phyloP scores from a whole-genome alignment of 2,888 invertebrate species.

The Drosophila mulleri region DNA sequence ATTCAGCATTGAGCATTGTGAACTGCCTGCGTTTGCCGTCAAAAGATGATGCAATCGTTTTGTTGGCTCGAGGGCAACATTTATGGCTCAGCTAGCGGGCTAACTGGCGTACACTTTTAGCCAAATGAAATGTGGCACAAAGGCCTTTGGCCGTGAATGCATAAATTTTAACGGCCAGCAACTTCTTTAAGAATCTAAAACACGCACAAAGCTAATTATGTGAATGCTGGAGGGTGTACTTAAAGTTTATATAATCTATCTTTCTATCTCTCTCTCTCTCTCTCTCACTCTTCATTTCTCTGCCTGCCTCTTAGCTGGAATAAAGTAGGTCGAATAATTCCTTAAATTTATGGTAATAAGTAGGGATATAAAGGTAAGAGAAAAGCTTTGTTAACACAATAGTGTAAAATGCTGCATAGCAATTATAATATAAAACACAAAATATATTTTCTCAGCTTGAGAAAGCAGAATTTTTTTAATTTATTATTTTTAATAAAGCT shows the following conservation, averaged over 20 bases:
- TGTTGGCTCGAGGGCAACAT: slow-evolving; percentile 69
- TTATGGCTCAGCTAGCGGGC: slow-evolving; percentile 36
- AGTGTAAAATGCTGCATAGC: neutral
- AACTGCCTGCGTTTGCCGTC: slow-evolving; percentile 23
- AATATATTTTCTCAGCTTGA: neutral
- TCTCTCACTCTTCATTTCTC: neutral
- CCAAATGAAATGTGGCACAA: slow-evolving; percentile 75
- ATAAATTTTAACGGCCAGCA: slow-evolving; percentile 31
- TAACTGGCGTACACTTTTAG: slow-evolving; percentile 58
- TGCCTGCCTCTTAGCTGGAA: neutral
- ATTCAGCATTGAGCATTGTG: neutral
- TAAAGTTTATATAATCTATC: slow-evolving; percentile 13
- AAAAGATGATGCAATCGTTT: slow-evolving; percentile 59
- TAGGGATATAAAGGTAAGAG: neutral
- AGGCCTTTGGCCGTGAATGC: slow-evolving; percentile 36
- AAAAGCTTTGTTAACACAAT: neutral
- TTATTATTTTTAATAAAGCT: neutral
- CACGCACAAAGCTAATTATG: slow-evolving; percentile 54
- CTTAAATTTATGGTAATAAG: slow-evolving; percentile 23
- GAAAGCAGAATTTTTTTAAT: neutral
- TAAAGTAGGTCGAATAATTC: neutral
- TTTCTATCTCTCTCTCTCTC: neutral
- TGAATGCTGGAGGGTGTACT: slow-evolving; percentile 39
- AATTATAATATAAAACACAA: neutral
- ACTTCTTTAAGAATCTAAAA: slow-evolving; percentile 21